Evolutionary conservation across 2,113 vertebrate genomes (phyloP).

Genomic region (Aegotheles bennettii): DNA sequence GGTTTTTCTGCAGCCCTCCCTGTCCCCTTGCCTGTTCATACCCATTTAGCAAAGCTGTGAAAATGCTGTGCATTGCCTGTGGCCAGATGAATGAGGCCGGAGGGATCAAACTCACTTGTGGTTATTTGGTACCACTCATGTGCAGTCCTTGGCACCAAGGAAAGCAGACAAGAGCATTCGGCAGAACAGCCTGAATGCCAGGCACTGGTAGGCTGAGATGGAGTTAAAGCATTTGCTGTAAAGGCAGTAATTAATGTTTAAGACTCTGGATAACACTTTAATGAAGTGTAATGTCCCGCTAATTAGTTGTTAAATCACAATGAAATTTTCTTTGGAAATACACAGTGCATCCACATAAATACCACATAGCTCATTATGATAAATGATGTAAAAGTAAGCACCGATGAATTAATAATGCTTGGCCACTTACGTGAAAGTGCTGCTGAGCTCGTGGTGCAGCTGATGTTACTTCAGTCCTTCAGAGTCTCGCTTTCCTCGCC

Average conservation of each 20-base stretch:
- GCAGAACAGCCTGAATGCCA: not conserved
- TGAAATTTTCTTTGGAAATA: not conserved
- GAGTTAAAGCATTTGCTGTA: not conserved
- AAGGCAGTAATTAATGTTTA: not conserved
- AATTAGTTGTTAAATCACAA: not conserved
- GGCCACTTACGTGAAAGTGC: not conserved
- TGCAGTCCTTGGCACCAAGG: not conserved
- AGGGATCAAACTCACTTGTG: not conserved
- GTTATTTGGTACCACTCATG: not conserved
- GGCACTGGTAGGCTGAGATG: not conserved
- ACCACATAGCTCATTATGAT: not conserved
- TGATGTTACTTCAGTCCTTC: not conserved
- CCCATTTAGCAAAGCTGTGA: not conserved
- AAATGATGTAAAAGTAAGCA: not conserved
- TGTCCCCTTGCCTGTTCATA: not conserved
- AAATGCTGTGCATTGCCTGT: not conserved
- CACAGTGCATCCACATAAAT: not conserved
- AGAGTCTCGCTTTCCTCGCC: not conserved
- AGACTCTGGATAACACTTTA: not conserved
- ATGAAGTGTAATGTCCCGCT: not conserved
- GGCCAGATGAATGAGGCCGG: not conserved
- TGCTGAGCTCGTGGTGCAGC: not conserved
- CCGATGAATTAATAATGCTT: not conserved
- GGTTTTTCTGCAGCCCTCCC: not conserved
- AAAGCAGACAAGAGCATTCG: not conserved